Percentiles rank a stretch among this genome's conserved stretches.
Evolutionary conservation across 2,888 invertebrate species (phyloP).

Genomic region (Cerastoderma edule): DNA sequence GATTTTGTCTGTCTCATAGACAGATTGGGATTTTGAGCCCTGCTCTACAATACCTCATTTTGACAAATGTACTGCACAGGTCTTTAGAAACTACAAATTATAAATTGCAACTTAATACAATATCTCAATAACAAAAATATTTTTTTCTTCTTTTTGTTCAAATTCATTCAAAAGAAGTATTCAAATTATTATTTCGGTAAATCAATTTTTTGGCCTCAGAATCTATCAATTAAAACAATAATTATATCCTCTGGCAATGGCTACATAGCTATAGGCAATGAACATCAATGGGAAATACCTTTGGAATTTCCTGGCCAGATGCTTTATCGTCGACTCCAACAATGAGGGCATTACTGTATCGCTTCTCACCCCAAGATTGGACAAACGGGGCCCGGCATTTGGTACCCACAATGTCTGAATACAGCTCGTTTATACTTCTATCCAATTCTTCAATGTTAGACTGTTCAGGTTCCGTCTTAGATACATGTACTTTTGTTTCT

Average conservation of each 20-base stretch:
- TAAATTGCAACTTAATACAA: no score
- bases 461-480: conserved; percentile 7
- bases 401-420: conserved; percentile 88
- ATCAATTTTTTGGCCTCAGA: neutral
- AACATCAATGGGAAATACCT: conserved; percentile 49
- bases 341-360: conserved; percentile 94
- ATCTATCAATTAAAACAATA: neutral
- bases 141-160: neutral
- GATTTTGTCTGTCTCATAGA: no score
- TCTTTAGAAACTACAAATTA: no score
- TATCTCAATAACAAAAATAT: neutral
- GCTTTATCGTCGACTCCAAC: conserved; percentile 71
- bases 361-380: conserved; percentile 89
- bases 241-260: neutral
- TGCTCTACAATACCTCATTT: no score
- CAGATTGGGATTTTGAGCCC: no score
- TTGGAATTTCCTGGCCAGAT: conserved; percentile 59
- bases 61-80: no score
- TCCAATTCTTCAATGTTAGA: neutral
- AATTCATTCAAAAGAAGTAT: neutral
- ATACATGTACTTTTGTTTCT: no score
- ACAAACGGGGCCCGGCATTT: conserved; percentile 94
- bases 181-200: neutral
- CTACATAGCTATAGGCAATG: neutral
- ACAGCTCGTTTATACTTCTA: conserved; percentile 37